Evolutionary conservation across 2,113 vertebrate species (phyloP).

Genomic region (Seriola aureovittata): DNA sequence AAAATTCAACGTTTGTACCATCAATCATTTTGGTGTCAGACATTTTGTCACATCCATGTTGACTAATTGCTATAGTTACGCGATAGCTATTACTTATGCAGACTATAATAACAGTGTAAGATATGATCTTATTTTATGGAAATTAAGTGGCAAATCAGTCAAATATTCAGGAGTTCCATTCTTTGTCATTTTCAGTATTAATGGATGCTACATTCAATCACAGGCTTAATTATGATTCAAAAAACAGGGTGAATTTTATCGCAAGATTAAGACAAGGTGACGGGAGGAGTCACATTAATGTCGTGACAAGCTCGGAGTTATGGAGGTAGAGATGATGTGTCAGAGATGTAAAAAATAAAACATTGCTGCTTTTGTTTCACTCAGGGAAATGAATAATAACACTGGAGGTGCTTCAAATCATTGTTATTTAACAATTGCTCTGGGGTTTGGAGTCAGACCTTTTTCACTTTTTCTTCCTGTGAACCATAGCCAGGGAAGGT

Average conservation of each 20-base stretch:
- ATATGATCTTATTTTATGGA: constrained; percentile 41
- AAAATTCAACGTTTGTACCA: not conserved
- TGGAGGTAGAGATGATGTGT: constrained; percentile 1
- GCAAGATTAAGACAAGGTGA: constrained; percentile 24
- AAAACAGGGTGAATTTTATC: constrained; percentile 30
- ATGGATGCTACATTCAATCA: constrained; percentile 27
- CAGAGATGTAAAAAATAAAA: not conserved
- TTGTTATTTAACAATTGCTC: constrained; percentile 40
- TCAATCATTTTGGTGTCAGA: not conserved
- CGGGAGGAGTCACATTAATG: not conserved
- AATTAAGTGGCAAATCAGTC: constrained; percentile 63
- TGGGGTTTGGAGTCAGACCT: constrained; percentile 21
- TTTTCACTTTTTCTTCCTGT: constrained; percentile 33
- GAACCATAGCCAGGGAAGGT: constrained; percentile 39
- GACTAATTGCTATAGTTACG: constrained; percentile 49
- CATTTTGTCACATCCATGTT: not conserved
- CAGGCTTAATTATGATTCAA: constrained; percentile 34
- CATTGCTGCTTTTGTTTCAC: not conserved
- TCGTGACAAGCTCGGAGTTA: not conserved
- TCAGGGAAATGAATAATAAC: not conserved
- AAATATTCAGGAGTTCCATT: constrained; percentile 26
- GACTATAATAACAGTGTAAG: constrained; percentile 39
- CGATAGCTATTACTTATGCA: constrained; percentile 18
- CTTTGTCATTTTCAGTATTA: constrained; percentile 18
- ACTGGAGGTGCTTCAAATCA: constrained; percentile 16